Conservation (phyloP, 2,888 invertebrate genomes). For the Platycheirus albimanus region DNA sequence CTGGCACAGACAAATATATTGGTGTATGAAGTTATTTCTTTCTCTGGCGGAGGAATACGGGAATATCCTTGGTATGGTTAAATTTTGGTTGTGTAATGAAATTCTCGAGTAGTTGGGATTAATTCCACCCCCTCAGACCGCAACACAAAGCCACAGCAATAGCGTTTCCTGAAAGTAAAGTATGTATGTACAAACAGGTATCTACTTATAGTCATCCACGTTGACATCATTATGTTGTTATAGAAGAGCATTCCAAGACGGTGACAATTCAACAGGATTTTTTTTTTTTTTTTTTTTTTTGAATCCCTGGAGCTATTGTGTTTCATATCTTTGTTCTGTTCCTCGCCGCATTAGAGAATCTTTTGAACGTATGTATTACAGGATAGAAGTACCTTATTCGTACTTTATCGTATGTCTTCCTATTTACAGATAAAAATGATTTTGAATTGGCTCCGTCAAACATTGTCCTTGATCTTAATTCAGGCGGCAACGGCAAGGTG, state of each 20-base stretch:
- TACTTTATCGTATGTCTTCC: background rate
- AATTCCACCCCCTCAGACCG: background rate
- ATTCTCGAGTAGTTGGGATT: slow-evolving; percentile 19
- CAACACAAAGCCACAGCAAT: background rate
- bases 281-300: no score
- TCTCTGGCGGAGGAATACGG: background rate
- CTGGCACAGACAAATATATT: slow-evolving; percentile 9
- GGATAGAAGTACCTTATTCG: background rate
- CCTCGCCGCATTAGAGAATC: slow-evolving; percentile 7
- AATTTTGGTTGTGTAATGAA: slow-evolving; percentile 25
- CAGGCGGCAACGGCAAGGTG: slow-evolving; percentile 9
- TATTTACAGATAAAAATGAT: slow-evolving; percentile 43
- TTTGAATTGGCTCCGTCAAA: slow-evolving; percentile 35
- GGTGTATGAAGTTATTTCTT: background rate
- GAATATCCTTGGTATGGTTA: background rate
- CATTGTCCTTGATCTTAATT: slow-evolving; percentile 46
- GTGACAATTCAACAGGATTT: slow-evolving; percentile 46
- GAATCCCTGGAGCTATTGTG: slow-evolving; percentile 43
- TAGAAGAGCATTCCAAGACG: slow-evolving; percentile 20
- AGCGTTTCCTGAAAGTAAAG: slow-evolving; percentile 17
- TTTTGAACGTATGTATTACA: slow-evolving; percentile 28
- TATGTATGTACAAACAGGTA: slow-evolving; percentile 8
- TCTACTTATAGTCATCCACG: background rate
- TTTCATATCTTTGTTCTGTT: slow-evolving; percentile 21
- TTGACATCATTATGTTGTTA: background rate